phyloP scores from a whole-genome alignment of 2,113 vertebrate genomes.

The Malaclemys terrapin region DNA sequence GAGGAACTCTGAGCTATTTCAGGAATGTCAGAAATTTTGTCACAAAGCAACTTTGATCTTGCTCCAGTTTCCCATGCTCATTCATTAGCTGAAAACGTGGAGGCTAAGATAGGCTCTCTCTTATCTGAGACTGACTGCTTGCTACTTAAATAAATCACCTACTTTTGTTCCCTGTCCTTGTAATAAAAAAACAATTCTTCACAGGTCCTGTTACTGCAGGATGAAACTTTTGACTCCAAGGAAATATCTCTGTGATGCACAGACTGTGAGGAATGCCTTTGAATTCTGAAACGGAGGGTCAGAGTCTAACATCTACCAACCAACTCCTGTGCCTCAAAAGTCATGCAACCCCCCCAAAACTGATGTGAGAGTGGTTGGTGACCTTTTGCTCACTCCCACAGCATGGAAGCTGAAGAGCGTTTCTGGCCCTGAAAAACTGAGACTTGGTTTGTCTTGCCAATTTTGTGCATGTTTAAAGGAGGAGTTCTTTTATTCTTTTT shows the following conservation, averaged over 20 bases:
- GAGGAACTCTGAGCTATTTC: conserved; percentile 76
- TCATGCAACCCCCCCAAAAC: neutral
- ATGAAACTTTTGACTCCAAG: conserved; percentile 49
- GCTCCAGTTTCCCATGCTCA: conserved; percentile 70
- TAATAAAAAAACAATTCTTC: conserved; percentile 51
- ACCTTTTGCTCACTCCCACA: conserved; percentile 50
- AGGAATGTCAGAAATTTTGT: conserved; percentile 82
- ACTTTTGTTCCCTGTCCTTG: conserved; percentile 45
- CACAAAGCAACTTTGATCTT: conserved; percentile 76
- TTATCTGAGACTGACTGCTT: conserved; percentile 27
- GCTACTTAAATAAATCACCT: conserved; percentile 67
- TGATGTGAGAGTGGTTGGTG: conserved; percentile 25
- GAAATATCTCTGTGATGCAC: conserved; percentile 52
- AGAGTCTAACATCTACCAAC: conserved; percentile 66
- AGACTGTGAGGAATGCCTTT: conserved; percentile 66
- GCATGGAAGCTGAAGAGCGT: conserved; percentile 17
- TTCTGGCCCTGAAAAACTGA: neutral
- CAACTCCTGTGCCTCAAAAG: conserved; percentile 13
- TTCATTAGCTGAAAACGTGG: conserved; percentile 71
- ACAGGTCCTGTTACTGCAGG: neutral
- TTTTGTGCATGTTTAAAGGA: neutral
- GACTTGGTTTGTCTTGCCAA: neutral
- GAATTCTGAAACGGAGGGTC: conserved; percentile 63
- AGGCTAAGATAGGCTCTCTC: conserved; percentile 43
- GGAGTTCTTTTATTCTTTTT: neutral